A percentile compares a stretch with the other conserved stretches of the same genome.
These are phyloP conservation scores for Anguilla pacifica DNA, from an alignment of 2,797 vertebrate genomes.

Conservation along the genomic window DNA sequence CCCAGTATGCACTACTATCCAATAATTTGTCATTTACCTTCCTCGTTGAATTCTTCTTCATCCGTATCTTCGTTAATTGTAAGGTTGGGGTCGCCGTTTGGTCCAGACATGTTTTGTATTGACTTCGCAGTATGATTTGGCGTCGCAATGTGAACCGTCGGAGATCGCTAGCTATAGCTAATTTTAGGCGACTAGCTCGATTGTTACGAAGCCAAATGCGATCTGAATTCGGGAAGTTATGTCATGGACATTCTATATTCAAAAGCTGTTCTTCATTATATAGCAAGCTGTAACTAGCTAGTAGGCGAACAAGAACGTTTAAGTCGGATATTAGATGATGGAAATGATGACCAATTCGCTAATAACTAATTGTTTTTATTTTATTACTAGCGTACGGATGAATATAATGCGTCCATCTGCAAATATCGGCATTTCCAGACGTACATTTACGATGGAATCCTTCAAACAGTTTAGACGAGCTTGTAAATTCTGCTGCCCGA, in stretches of 20 bases:
- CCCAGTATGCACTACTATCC: background rate
- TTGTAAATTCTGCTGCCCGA: background rate
- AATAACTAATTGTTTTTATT: background rate
- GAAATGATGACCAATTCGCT: background rate
- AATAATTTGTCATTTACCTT: constrained; percentile 57
- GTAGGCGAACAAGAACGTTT: background rate
- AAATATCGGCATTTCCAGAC: background rate
- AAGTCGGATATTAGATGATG: background rate
- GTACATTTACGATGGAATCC: background rate
- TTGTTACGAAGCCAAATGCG: background rate
- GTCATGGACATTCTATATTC: background rate
- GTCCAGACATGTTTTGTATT: constrained; percentile 70
- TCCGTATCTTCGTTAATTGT: constrained; percentile 64
- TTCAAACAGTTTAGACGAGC: background rate
- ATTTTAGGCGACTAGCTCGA: background rate
- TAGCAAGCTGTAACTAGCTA: background rate
- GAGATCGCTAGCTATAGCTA: background rate
- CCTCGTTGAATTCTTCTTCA: constrained; percentile 73
- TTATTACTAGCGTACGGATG: background rate
- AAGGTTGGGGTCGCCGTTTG: constrained; percentile 74
- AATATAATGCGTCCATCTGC: background rate
- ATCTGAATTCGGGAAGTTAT: background rate
- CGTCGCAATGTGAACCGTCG: background rate
- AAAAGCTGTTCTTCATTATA: background rate
- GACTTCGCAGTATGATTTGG: background rate